Percentiles rank a stretch among this genome's conserved stretches.
These are phyloP conservation scores for Neotoma lepida DNA, from an alignment of 2,113 vertebrate species.

Conservation along the genomic window DNA sequence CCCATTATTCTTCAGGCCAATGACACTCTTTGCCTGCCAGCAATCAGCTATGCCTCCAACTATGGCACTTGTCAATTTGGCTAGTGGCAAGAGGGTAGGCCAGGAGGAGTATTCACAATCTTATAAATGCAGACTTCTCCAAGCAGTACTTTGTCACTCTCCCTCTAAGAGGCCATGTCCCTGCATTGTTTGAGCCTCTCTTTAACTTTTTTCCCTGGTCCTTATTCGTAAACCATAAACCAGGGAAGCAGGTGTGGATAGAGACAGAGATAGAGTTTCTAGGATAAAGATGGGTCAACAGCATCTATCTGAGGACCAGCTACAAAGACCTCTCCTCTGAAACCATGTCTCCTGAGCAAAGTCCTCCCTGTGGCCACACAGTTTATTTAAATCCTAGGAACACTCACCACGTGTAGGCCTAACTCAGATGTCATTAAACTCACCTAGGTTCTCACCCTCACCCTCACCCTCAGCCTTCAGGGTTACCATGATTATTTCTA, in stretches of 20 bases:
- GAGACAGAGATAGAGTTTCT: too few species aligned
- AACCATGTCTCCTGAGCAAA: conserved; percentile 42
- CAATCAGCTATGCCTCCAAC: background rate
- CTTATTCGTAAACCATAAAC: background rate
- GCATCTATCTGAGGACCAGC: conserved; percentile 60
- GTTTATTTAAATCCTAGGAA: conserved; percentile 20
- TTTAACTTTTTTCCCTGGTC: background rate
- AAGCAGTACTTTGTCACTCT: background rate
- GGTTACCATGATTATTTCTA: conserved; percentile 6
- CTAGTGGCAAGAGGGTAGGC: conserved; percentile 40
- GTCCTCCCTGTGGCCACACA: rapidly evolving
- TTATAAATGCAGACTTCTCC: background rate
- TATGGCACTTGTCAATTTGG: background rate
- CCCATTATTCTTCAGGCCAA: conserved; percentile 47
- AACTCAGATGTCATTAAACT: conserved; percentile 55
- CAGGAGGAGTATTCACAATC: background rate
- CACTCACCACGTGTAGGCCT: background rate
- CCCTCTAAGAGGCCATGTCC: conserved; percentile 58
- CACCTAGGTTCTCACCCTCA: background rate
- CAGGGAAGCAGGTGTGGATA: conserved; percentile 26
- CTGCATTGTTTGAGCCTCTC: conserved; percentile 61
- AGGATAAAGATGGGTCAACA: conserved; percentile 51
- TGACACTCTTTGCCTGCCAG: conserved; percentile 45
- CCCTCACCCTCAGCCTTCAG: background rate
- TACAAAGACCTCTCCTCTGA: conserved; percentile 60